Base-by-base conservation (phyloP, 2,888 invertebrate species). In the Cantharis lateralis region DNA sequence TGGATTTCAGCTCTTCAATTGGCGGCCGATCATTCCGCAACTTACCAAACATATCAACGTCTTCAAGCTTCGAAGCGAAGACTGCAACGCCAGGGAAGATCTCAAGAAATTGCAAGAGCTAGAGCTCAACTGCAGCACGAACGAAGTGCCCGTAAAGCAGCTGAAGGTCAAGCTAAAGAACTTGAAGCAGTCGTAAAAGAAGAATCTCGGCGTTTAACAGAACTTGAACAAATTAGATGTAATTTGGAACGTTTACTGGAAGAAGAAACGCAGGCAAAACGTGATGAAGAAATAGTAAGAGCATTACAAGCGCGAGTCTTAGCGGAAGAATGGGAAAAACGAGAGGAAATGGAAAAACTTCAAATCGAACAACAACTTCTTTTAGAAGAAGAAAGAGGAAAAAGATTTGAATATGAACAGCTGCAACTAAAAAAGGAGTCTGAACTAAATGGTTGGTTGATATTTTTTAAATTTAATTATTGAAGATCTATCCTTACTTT, bases 211-310 rank as follows among this genome's bases (percentile, higher is more conserved):
- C 92, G 93, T 80, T 89, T 95, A 80, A 92, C 92, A 83, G 94
- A 95, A 86, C 88, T 96, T 77, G 94, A 95, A 86, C 91, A 92
- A 81, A 90, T 94, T 4, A 92, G 93, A 84, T 88, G 89, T 10
- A 92, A 93, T 83, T 87, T 96, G 70, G 95, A 95, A 86, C 90
- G 90, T 78, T 87, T 95, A 3, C 87, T 96, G 13, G 93, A 94
- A 80, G 95, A 95, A 86, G 96, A 96, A 86, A 94, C 94, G 0
- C 95, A 95, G 87, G 95, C 96, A 0, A 94, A 95, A 84, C 89
- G 93, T 81, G 96, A 96, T 81, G 96, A 96, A 87, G 96, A 96
- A 90, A 95, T 95, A 78, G 93, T 93, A 0, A 88, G 93, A 82
- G 91, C 91, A 18, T 86, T 93, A 75, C 93, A 93, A 87, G 93